Evolutionary conservation across 2,888 invertebrate genomes (phyloP).

Genomic region (Polyommatus icarus): DNA sequence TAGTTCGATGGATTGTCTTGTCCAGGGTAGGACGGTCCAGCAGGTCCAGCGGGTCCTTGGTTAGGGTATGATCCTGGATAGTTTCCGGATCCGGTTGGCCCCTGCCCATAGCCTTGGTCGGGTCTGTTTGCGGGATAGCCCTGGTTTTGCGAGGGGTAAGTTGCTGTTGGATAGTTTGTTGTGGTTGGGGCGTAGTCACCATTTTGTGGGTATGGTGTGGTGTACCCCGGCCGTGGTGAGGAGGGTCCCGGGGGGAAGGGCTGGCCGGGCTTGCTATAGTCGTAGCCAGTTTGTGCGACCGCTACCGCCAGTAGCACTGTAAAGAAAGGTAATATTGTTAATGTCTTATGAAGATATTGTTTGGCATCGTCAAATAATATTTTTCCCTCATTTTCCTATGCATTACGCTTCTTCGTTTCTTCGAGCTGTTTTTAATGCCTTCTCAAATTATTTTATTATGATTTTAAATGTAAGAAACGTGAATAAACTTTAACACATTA

Average conservation of each 20-base stretch:
- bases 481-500: too few species aligned
- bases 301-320: constrained; percentile 66
- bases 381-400: too few species aligned
- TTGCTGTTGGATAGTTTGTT: constrained; percentile 55
- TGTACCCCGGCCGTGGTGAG: constrained; percentile 52
- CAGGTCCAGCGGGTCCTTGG: constrained; percentile 32
- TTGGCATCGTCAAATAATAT: too few species aligned
- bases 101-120: constrained; percentile 44
- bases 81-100: constrained; percentile 45
- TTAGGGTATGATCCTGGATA: constrained; percentile 49
- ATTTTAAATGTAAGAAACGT: too few species aligned
- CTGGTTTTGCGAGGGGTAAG: constrained; percentile 37
- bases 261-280: constrained; percentile 85
- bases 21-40: constrained; percentile 45
- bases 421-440: too few species aligned
- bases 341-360: not conserved
- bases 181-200: constrained; percentile 52
- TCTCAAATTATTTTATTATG: too few species aligned
- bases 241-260: constrained; percentile 73
- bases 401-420: too few species aligned
- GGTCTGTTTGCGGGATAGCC: constrained; percentile 43
- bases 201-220: constrained; percentile 55
- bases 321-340: constrained; percentile 43
- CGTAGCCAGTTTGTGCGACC: constrained; percentile 85
- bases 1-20: constrained; percentile 39